Evolutionary conservation across 2,113 vertebrate species (phyloP).

Genomic region (Salvelinus alpinus): DNA sequence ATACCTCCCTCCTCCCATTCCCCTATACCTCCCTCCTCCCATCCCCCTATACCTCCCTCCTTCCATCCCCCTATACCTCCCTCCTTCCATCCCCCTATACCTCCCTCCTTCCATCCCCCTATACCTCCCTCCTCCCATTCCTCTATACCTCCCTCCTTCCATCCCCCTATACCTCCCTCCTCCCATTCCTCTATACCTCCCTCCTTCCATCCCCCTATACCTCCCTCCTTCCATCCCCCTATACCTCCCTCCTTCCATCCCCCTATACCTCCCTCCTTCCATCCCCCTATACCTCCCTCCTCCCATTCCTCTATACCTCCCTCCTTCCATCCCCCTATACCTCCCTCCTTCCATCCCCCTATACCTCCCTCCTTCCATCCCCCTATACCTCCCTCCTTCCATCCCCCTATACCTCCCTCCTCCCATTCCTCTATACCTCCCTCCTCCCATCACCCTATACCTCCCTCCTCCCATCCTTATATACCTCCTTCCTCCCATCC

Average conservation of each 20-base stretch:
- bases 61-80: slow-evolving; percentile 6
- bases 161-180: neutral
- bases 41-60: neutral
- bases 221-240: neutral
- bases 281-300: slow-evolving; percentile 7
- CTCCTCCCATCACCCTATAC: neutral
- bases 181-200: too few relatives aligned
- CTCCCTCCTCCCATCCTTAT: too few relatives aligned
- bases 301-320: neutral
- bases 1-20: too few relatives aligned
- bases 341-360: too few relatives aligned
- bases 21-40: too few relatives aligned
- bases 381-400: neutral
- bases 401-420: too few relatives aligned
- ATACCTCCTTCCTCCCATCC: slow-evolving; percentile 23
- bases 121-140: neutral
- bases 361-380: neutral
- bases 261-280: slow-evolving; percentile 12
- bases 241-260: too few relatives aligned
- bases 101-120: neutral
- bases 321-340: neutral
- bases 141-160: slow-evolving; percentile 5
- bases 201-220: neutral
- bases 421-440: slow-evolving; percentile 16
- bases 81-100: neutral